Percentiles rank a stretch among this genome's conserved stretches.
These are phyloP conservation scores for Cynopterus brachyotis DNA, from an alignment of 2,113 vertebrate genomes.

Conservation along the genomic window DNA sequence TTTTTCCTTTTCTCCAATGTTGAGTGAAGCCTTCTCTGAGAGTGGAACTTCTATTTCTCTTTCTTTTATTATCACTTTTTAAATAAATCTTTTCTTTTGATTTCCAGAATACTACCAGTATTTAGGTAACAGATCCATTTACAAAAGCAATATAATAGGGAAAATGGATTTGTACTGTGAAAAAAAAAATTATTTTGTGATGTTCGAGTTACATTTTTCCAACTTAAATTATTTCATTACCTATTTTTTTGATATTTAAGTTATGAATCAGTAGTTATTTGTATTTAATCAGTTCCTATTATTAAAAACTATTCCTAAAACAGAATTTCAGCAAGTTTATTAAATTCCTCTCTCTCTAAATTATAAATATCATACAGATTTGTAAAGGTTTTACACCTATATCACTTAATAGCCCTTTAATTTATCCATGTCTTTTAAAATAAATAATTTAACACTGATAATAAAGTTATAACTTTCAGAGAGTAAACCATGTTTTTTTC, in stretches of 20 bases:
- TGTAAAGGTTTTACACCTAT: background rate
- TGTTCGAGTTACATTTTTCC: background rate
- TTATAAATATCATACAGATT: background rate
- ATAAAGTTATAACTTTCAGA: background rate
- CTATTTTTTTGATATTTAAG: background rate
- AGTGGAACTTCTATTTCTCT: background rate
- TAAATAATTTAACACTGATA: background rate
- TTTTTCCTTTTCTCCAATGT: background rate
- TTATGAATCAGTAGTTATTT: background rate
- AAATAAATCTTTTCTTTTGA: background rate
- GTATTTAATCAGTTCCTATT: background rate
- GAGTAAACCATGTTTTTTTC: background rate
- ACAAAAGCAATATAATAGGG: background rate
- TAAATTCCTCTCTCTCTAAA: background rate
- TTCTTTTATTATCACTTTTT: background rate
- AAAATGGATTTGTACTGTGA: background rate
- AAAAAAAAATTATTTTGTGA: conserved; percentile 27
- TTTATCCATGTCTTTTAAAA: background rate
- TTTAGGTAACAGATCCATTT: background rate
- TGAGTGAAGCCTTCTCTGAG: background rate
- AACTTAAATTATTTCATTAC: background rate
- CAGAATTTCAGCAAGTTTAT: background rate
- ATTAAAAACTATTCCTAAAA: conserved; percentile 27
- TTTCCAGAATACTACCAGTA: background rate
- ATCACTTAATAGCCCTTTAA: background rate